Conservation (phyloP, 2,888 invertebrate species). For the Scaptomyza reducta region DNA sequence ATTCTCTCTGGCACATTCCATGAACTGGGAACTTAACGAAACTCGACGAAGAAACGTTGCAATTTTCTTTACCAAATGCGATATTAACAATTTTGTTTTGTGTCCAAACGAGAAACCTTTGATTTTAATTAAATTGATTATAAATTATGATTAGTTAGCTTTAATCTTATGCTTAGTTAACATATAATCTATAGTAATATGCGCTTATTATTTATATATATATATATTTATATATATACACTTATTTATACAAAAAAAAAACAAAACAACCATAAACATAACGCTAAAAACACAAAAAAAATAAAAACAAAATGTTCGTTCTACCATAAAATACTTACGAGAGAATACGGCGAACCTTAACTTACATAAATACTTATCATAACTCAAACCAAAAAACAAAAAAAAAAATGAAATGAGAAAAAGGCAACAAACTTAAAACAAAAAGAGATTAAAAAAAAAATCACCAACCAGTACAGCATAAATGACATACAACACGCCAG, state of each 20-base stretch:
- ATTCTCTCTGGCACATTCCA: conserved; percentile 28
- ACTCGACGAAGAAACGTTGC: conserved; percentile 38
- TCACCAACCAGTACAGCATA: conserved; percentile 31
- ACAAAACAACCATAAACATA: background rate
- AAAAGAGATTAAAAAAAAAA: background rate
- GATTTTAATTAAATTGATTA: conserved; percentile 62
- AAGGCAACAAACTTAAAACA: conserved; percentile 1
- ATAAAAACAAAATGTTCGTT: conserved; percentile 9
- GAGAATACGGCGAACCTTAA: conserved; percentile 21
- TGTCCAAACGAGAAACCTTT: conserved; percentile 62
- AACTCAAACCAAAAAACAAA: conserved; percentile 26
- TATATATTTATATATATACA: conserved; percentile 27
- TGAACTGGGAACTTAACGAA: conserved; percentile 34
- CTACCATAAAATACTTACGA: conserved; percentile 6
- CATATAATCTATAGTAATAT: conserved; percentile 54
- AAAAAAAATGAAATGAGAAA: background rate
- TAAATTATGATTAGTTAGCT: conserved; percentile 57
- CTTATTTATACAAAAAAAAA: conserved; percentile 31
- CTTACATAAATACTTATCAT: conserved; percentile 1
- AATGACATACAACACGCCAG: conserved; percentile 37
- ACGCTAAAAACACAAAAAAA: conserved; percentile 7
- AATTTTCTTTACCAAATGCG: conserved; percentile 60
- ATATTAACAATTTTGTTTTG: conserved; percentile 63
- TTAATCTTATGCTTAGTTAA: conserved; percentile 65
- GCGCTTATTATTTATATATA: conserved; percentile 57